phyloP scores from a whole-genome alignment of 2,888 invertebrate species.

The Lydus trimaculatus region DNA sequence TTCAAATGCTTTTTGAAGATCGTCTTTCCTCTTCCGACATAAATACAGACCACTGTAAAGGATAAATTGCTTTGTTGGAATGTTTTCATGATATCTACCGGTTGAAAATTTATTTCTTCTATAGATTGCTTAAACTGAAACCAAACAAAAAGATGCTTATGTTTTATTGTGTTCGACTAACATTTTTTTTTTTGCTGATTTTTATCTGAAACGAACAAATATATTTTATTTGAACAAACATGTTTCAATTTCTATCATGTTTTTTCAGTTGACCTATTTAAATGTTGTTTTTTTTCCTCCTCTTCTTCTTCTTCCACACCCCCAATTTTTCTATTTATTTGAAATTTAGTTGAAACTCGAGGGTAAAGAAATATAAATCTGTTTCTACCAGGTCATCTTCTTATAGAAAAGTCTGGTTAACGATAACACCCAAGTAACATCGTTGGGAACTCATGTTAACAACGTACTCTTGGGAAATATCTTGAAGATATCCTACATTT shows the following conservation, averaged over 20 bases:
- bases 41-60: neutral
- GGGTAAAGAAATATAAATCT: conserved; percentile 1
- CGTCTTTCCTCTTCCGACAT: neutral
- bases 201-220: neutral
- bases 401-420: neutral
- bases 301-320: neutral
- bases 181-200: conserved; percentile 12
- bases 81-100: conserved; percentile 13
- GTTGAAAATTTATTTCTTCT: conserved; percentile 11
- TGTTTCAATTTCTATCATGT: neutral
- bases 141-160: conserved; percentile 9
- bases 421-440: conserved; percentile 6
- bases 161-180: conserved; percentile 9
- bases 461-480: conserved; percentile 12
- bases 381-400: conserved; percentile 8
- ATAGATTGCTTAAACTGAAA: neutral
- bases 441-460: conserved; percentile 10
- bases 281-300: neutral
- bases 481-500: conserved; percentile 9
- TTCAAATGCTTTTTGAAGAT: neutral
- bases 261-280: neutral
- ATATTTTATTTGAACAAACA: conserved; percentile 5
- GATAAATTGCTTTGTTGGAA: conserved; percentile 12
- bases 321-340: neutral
- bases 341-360: neutral